These are phyloP conservation scores for Drosophila atripex DNA, from an alignment of 2,888 invertebrate species.

Conservation along the genomic window DNA sequence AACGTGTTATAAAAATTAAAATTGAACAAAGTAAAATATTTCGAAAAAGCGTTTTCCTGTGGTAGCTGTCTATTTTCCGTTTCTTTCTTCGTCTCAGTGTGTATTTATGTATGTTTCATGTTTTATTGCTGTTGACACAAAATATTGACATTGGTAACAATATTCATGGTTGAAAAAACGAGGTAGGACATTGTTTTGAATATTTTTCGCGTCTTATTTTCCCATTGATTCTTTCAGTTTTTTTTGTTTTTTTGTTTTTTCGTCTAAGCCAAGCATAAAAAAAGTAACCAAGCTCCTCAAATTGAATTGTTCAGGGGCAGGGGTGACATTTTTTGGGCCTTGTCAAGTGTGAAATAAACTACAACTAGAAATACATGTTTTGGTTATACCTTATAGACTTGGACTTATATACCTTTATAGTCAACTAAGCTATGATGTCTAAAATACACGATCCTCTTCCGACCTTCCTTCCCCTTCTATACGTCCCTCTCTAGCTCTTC, in stretches of 20 bases:
- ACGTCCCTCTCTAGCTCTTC: neutral
- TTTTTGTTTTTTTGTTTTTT: constrained; percentile 17
- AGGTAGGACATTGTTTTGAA: constrained; percentile 81
- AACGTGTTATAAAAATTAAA: constrained; percentile 46
- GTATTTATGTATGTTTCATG: constrained; percentile 19
- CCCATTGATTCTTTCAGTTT: constrained; percentile 6
- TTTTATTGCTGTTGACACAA: constrained; percentile 40
- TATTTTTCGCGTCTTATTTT: constrained; percentile 25
- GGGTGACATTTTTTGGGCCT: neutral
- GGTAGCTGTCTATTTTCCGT: constrained; percentile 56
- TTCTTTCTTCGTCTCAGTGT: constrained; percentile 51
- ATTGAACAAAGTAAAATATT: constrained; percentile 50
- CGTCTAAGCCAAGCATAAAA: constrained; percentile 1
- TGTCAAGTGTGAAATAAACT: constrained; percentile 58
- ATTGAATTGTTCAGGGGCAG: constrained; percentile 23
- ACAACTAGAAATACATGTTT: constrained; percentile 74
- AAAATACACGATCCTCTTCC: constrained; percentile 24
- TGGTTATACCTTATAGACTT: constrained; percentile 71
- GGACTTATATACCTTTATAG: constrained; percentile 35
- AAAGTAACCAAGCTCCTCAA: constrained; percentile 27
- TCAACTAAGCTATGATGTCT: constrained; percentile 63
- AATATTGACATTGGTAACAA: constrained; percentile 58
- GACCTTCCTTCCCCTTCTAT: no score
- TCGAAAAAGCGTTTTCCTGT: constrained; percentile 63
- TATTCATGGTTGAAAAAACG: constrained; percentile 80